Evolutionary conservation across 2,888 invertebrate genomes (phyloP), one percentile per base, ranked within the genome.

Genomic region (Drosophila lacicola): DNA sequence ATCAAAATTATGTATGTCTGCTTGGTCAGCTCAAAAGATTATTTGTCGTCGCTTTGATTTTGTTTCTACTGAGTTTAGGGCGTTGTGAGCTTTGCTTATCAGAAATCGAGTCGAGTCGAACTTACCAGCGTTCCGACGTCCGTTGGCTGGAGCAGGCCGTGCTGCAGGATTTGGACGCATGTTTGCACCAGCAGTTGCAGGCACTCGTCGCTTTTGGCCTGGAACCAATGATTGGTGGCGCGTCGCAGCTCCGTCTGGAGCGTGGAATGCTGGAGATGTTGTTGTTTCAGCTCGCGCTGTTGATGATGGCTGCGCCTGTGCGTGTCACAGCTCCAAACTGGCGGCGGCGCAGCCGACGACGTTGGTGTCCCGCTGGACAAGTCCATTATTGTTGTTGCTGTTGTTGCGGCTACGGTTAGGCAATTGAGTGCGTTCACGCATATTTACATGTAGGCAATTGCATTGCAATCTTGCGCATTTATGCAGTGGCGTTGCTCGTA

Each of bases 151-250:
- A 80, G 50, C 6, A 89, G 53, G 4, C 90, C 91, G 57, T 91
- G 87, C 50, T 78, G 69, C 41, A 91, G 66, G 46, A 90, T 90
- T 25, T 88, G 82, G 9, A 78, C 69, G 66, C 90, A 90, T 4
- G 70, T 72, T 44, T 81, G 82, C 39, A 79, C 63, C 33, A 90
- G 63, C 47, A 78, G 14, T 34, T 76, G 74, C 17, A 78, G 66
- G 36, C 70, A 50, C 9, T 78, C 78, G 19, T 69, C 55, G 9
- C 63, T 74, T 1, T 83, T 86, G 25, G 64, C 45, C n/a, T 74
- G 88, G 14, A 84, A 79, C 88, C 88, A 84, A 21, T 66, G 70
- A 11, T 68, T 68, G n/a, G 85, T 82, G n/a, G 80, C 71, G 6
- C 67, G 58, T 25, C 80, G 62, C 33, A 84, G 44, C 14, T 88